A percentile compares a stretch with the other conserved stretches of the same genome.
phyloP scores from a whole-genome alignment of 2,888 invertebrate species.

The Drepana falcataria region DNA sequence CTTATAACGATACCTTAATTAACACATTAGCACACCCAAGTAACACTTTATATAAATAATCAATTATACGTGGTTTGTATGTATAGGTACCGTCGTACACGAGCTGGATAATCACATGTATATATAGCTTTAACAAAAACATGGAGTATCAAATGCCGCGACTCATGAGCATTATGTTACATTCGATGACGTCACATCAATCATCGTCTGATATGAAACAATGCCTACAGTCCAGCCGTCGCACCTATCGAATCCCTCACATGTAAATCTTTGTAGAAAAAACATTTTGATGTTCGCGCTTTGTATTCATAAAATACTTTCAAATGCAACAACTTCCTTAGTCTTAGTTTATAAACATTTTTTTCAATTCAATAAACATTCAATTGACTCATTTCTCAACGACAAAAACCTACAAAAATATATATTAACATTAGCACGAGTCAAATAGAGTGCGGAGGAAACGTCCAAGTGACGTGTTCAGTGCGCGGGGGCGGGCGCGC shows the following conservation, averaged over 20 bases:
- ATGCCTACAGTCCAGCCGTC: slow-evolving; percentile 60
- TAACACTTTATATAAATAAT: slow-evolving; percentile 48
- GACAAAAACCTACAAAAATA: slow-evolving; percentile 78
- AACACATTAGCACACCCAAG: slow-evolving; percentile 49
- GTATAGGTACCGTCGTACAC: slow-evolving; percentile 41
- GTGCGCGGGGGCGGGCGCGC: slow-evolving; percentile 24
- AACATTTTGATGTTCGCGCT: slow-evolving; percentile 77
- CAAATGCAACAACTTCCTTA: slow-evolving; percentile 78
- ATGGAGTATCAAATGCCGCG: slow-evolving; percentile 63
- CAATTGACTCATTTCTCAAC: slow-evolving; percentile 78
- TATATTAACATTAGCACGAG: slow-evolving; percentile 74
- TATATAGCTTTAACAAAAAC: slow-evolving; percentile 70
- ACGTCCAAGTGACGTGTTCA: slow-evolving; percentile 36
- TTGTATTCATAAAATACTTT: slow-evolving; percentile 77
- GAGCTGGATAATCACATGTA: slow-evolving; percentile 51
- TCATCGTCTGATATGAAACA: slow-evolving; percentile 72
- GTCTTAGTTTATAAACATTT: slow-evolving; percentile 74
- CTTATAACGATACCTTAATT: slow-evolving; percentile 50
- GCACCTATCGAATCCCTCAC: slow-evolving; percentile 62
- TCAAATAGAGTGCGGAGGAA: slow-evolving; percentile 57
- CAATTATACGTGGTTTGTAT: slow-evolving; percentile 32
- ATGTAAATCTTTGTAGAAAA: slow-evolving; percentile 76
- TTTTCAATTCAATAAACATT: slow-evolving; percentile 75
- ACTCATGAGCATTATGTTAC: slow-evolving; percentile 48
- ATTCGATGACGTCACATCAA: slow-evolving; percentile 19